These are phyloP conservation scores for Takifugu rubripes DNA, from an alignment of 2,797 vertebrate species.

Conservation along the genomic window DNA sequence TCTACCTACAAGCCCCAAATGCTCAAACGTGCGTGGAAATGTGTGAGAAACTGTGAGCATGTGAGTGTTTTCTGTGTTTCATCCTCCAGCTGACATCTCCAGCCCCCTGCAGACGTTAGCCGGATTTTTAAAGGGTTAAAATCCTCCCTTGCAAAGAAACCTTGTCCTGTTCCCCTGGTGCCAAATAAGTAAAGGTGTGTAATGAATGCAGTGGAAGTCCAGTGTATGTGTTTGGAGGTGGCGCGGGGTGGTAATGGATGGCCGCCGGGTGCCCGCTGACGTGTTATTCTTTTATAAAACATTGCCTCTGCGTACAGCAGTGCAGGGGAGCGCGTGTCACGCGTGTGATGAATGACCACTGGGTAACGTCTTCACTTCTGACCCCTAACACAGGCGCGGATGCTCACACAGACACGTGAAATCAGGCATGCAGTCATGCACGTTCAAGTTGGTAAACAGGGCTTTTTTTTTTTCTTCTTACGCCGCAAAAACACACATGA, in stretches of 20 bases:
- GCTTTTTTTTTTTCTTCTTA: not conserved
- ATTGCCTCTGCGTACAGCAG: conserved; percentile 77
- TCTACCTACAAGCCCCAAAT: too few species aligned
- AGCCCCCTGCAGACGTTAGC: too few species aligned
- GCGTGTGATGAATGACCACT: conserved; percentile 78
- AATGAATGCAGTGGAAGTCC: conserved; percentile 23
- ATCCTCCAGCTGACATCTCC: too few species aligned
- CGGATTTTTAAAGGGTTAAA: too few species aligned
- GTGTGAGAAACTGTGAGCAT: not conserved
- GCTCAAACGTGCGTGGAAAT: not conserved
- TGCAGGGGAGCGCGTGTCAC: conserved; percentile 74
- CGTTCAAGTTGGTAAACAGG: conserved; percentile 44
- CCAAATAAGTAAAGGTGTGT: conserved; percentile 5
- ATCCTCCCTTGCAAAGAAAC: too few species aligned
- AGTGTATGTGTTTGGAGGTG: conserved; percentile 52
- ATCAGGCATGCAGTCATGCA: conserved; percentile 43
- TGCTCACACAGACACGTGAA: conserved; percentile 37
- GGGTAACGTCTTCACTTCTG: conserved; percentile 82
- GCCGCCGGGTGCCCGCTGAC: conserved; percentile 69
- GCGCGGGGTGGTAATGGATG: conserved; percentile 77
- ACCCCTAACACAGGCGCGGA: conserved; percentile 61
- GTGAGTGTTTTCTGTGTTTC: too few species aligned
- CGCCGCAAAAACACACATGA: conserved; percentile 20
- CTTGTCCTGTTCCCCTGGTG: conserved; percentile 26
- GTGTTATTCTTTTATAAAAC: conserved; percentile 87